phyloP scores from a whole-genome alignment of 1,140 invertebrate genomes.

The Cotesia glomerata region DNA sequence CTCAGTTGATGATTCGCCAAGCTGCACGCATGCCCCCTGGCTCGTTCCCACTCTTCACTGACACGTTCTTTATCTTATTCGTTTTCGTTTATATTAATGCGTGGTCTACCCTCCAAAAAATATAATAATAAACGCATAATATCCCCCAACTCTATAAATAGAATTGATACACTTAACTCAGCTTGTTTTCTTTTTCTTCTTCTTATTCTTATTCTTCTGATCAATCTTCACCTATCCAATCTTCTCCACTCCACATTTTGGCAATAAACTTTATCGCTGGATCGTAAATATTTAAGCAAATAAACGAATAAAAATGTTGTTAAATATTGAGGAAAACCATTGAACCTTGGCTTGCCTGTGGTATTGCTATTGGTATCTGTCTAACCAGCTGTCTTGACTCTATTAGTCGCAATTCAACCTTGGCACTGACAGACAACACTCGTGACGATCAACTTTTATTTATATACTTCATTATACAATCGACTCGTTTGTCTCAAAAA shows the following conservation, averaged over 20 bases:
- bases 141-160: not conserved
- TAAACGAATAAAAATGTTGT: not conserved
- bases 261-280: too few relatives aligned
- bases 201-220: not conserved
- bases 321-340: not conserved
- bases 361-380: not conserved
- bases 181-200: not conserved
- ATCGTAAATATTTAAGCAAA: too few relatives aligned
- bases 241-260: too few relatives aligned
- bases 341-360: constrained; percentile 7
- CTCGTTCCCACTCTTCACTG: constrained; percentile 6
- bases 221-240: not conserved
- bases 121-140: not conserved
- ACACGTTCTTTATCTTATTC: constrained; percentile 17
- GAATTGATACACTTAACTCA: not conserved
- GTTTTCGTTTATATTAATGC: not conserved
- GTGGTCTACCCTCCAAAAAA: not conserved
- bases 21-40: constrained; percentile 22
- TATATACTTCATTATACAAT: constrained; percentile 12
- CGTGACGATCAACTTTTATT: constrained; percentile 11
- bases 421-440: constrained; percentile 11
- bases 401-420: constrained; percentile 1
- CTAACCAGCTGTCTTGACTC: not conserved
- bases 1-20: constrained; percentile 17
- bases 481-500: not conserved